Evolutionary conservation across 2,888 invertebrate genomes (phyloP).

Genomic region (Sepioteuthis lessoniana): DNA sequence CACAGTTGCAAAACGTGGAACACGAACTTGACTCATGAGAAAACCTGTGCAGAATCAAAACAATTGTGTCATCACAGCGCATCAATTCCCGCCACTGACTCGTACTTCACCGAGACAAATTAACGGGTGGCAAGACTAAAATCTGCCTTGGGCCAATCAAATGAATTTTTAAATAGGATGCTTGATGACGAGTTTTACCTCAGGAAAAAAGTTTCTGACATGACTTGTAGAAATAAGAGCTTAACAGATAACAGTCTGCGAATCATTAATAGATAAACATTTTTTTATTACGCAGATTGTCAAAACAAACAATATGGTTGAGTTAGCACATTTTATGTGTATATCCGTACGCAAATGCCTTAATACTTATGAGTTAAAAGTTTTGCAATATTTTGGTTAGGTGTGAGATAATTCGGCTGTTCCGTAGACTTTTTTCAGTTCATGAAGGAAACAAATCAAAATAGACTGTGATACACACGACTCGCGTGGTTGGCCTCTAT

Average conservation of each 20-base stretch:
- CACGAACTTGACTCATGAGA: not conserved
- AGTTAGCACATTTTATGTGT: no score
- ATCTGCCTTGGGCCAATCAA: not conserved
- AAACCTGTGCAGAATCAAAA: not conserved
- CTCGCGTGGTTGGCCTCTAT: no score
- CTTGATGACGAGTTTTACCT: not conserved
- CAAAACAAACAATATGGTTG: no score
- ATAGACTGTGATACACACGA: no score
- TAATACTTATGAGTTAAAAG: no score
- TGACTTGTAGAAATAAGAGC: not conserved
- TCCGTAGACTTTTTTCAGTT: no score
- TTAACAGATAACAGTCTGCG: not conserved
- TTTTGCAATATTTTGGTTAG: no score
- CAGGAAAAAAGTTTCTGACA: not conserved
- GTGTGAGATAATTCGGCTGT: no score
- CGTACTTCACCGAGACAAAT: not conserved
- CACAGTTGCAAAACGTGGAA: not conserved
- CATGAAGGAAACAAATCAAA: no score
- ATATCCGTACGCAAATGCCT: no score
- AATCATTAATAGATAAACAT: no score
- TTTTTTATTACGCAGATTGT: no score
- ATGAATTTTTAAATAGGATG: not conserved
- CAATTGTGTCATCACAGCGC: constrained; percentile 5
- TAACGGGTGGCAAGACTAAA: not conserved
- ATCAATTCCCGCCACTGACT: not conserved